phyloP scores from a whole-genome alignment of 1,140 invertebrate species.

The Bombus pascuorum region DNA sequence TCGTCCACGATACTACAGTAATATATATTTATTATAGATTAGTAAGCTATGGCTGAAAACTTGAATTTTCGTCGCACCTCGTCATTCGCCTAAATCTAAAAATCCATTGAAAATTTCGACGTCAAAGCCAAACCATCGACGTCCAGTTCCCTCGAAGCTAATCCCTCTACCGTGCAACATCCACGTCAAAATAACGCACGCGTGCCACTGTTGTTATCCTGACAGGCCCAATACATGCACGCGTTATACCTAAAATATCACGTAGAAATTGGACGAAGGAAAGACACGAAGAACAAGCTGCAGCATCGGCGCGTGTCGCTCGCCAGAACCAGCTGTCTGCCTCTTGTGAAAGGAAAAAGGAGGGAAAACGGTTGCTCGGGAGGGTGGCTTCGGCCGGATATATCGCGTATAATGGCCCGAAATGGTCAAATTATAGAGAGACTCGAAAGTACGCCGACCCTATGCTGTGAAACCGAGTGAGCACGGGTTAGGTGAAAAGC shows the following conservation, averaged over 20 bases:
- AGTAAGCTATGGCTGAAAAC: no score
- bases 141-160: not conserved
- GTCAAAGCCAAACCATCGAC: not conserved
- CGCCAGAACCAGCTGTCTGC: conserved; percentile 54
- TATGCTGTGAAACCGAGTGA: not conserved
- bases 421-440: conserved; percentile 71
- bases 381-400: conserved; percentile 42
- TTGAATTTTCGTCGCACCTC: no score
- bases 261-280: not conserved
- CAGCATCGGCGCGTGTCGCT: conserved; percentile 65
- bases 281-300: conserved; percentile 37
- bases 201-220: not conserved
- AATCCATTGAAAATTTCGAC: no score
- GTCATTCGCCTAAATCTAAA: no score
- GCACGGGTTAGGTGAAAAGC: no score
- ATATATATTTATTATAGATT: no score
- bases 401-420: conserved; percentile 65
- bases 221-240: no score
- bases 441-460: conserved; percentile 49
- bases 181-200: conserved; percentile 8
- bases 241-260: no score
- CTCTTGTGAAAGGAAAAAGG: conserved; percentile 61
- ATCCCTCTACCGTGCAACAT: not conserved
- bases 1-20: no score
- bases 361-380: conserved; percentile 64